phyloP scores from a whole-genome alignment of 2,797 vertebrate genomes.

The Synaphobranchus kaupii region DNA sequence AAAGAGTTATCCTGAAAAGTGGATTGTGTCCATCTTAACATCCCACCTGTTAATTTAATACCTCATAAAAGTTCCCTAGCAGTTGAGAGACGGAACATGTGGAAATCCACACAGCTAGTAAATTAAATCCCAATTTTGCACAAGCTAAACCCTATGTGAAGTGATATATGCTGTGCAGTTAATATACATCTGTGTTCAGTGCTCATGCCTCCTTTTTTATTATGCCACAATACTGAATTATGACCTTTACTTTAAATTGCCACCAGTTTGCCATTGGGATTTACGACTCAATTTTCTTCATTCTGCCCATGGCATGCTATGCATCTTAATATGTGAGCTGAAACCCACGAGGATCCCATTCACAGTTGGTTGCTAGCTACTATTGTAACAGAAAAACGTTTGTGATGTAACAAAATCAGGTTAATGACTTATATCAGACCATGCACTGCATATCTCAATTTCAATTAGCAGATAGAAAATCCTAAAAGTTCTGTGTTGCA shows the following conservation, averaged over 20 bases:
- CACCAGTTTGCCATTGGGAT: conserved; percentile 36
- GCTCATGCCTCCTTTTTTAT: conserved; percentile 2
- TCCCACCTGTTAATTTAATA: conserved; percentile 2
- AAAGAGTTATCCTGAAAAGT: conserved; percentile 9
- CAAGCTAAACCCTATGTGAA: not conserved
- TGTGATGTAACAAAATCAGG: not conserved
- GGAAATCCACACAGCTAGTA: conserved; percentile 6
- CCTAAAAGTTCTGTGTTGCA: not conserved
- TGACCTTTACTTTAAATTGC: conserved; percentile 37
- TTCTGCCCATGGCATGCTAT: not conserved
- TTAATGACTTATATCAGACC: not conserved
- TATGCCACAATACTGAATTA: conserved; percentile 12
- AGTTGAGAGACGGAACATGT: not conserved
- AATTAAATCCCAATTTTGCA: conserved; percentile 8
- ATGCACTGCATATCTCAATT: not conserved
- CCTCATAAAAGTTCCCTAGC: not conserved
- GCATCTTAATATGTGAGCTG: not conserved
- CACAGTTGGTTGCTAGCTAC: not conserved
- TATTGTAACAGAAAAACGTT: not conserved
- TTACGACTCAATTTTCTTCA: not conserved
- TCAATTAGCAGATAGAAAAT: not conserved
- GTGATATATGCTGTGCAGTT: not conserved
- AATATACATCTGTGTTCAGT: conserved; percentile 28
- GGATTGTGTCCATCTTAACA: not conserved
- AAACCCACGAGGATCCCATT: not conserved